These are phyloP conservation scores for Scolopax mira DNA, from an alignment of 2,113 vertebrate genomes.

Conservation along the genomic window DNA sequence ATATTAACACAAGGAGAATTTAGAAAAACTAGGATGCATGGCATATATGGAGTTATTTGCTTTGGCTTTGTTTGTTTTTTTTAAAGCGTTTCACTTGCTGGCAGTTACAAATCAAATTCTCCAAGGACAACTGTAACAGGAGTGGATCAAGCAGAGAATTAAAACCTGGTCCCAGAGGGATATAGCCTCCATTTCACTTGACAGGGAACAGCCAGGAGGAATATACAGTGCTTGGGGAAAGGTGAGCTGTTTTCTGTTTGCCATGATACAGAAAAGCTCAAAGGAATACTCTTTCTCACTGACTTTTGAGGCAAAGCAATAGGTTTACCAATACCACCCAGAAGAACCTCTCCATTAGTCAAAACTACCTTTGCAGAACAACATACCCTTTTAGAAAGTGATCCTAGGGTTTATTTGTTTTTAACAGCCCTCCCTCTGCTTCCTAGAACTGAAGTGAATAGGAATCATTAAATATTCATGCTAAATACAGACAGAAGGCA, in stretches of 20 bases:
- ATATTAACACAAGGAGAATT: neutral
- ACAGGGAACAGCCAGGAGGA: neutral
- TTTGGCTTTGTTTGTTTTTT: slow-evolving; percentile 5
- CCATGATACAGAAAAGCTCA: neutral
- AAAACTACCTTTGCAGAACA: neutral
- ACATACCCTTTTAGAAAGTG: neutral
- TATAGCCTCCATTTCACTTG: neutral
- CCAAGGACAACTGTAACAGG: neutral
- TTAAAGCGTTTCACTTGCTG: slow-evolving; percentile 15
- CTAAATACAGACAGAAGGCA: neutral
- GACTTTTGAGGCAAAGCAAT: neutral
- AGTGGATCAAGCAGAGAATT: slow-evolving; percentile 18
- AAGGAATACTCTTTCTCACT: neutral
- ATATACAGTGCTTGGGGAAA: neutral
- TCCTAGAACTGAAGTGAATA: neutral
- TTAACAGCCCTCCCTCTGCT: neutral
- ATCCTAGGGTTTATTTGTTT: neutral
- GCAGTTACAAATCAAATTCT: slow-evolving; percentile 25
- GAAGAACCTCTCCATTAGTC: neutral
- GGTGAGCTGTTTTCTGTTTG: neutral
- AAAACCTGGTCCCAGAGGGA: slow-evolving; percentile 7
- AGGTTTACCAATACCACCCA: neutral
- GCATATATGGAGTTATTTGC: neutral
- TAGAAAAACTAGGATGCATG: neutral
- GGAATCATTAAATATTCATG: neutral